Evolutionary conservation across 2,888 invertebrate genomes (phyloP), one percentile per base, ranked within the genome.

Genomic region (Campaea margaritaria): DNA sequence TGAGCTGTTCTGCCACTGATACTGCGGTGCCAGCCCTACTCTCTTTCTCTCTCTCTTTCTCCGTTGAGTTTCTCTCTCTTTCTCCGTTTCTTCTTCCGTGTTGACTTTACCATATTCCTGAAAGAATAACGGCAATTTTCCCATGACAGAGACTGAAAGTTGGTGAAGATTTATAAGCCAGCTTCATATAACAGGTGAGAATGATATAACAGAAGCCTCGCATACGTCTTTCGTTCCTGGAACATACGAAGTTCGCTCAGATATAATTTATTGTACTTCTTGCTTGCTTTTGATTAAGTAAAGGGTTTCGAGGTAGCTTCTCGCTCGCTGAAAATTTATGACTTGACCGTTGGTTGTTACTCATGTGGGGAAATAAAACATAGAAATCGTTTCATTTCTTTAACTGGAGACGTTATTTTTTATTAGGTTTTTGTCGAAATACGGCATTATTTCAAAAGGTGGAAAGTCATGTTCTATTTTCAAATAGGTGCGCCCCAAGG

Each of bases 181-280:
- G 28, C 49, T 49, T 56, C 36, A 14, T 36, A 44, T 41, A 31
- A 51, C 58, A 51, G 51, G 51, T 58, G 58, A 46, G 51, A 51
- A 58, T 51, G 46, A 34, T 48, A 46, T 36, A 36, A 10, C 16
- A 21, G 9, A 42, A 58, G 47, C 42, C 21, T 51, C 31, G 8
- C 31, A 31, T 31, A 15, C 41, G 13, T 16, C 15, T 27, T 39
- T 21, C 12, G 2, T 34, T 12, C 47, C 9, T 11, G 31, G 13
- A 56, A 56, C 50, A 31, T 50, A 42, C 47, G 46, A n/a, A 21
- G 48, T 7, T 31, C 31, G 7, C 34, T 16, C 10, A 12, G 43
- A 60, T 51, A 52, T 61, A 31, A 61, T 61, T 51, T 61, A 61
- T 61, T 27, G 51, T 43, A 48, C 54, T 56, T 61, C 55, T 61